Conservation (phyloP, 2,888 invertebrate genomes). For the Enoplolaimus lenunculus region DNA sequence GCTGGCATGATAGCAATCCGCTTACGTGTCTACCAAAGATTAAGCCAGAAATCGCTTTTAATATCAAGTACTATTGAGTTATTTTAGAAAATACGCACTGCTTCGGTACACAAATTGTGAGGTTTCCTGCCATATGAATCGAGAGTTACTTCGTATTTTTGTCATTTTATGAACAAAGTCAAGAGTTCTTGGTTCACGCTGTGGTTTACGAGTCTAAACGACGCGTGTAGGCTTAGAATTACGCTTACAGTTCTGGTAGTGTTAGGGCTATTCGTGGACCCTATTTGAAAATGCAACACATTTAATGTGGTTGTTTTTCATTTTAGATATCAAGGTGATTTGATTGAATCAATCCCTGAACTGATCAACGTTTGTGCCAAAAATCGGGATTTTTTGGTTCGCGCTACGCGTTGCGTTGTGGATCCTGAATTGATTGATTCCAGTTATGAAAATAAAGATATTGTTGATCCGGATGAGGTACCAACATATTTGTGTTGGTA, state of each 20-base stretch:
- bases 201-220: no score
- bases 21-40: conserved; percentile 22
- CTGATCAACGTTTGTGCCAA: neutral
- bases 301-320: neutral
- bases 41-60: conserved; percentile 6
- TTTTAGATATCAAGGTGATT: conserved; percentile 7
- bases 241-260: no score
- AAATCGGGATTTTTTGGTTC: neutral
- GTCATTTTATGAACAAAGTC: no score
- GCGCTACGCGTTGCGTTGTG: neutral
- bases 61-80: neutral
- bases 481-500: no score
- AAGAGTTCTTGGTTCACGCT: no score
- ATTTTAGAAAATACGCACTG: no score
- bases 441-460: neutral
- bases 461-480: neutral
- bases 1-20: conserved; percentile 30
- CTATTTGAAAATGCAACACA: no score
- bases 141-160: no score
- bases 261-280: no score
- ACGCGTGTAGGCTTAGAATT: no score
- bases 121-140: no score
- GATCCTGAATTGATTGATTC: neutral
- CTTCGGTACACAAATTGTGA: no score
- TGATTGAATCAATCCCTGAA: conserved; percentile 10